These are phyloP conservation scores for Cerceris ruficornis DNA, from an alignment of 2,888 invertebrate genomes.

Conservation along the genomic window DNA sequence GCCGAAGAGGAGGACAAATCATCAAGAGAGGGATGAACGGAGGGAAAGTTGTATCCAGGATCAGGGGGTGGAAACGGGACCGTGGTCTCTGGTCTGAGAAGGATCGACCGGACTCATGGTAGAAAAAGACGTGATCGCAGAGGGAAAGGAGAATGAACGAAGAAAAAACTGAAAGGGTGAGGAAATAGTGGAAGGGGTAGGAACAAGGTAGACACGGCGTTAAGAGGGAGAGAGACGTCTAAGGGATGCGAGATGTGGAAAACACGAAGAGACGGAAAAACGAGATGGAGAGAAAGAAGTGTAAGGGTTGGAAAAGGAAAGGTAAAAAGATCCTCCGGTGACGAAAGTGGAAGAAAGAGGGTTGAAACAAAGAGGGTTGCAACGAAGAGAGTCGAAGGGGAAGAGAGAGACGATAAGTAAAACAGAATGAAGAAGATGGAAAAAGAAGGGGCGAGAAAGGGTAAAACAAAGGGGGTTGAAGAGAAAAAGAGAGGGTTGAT, in stretches of 20 bases:
- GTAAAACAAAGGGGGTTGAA: background rate
- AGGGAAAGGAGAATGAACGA: too few relatives aligned
- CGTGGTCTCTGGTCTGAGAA: too few relatives aligned
- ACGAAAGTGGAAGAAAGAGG: conserved; percentile 3
- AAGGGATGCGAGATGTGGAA: background rate
- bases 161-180: background rate
- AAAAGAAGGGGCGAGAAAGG: background rate
- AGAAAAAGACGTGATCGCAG: too few relatives aligned
- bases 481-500: background rate
- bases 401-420: background rate
- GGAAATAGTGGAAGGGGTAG: background rate
- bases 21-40: conserved; percentile 9
- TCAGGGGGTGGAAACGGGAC: background rate
- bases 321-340: conserved; percentile 14
- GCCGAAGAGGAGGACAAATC: background rate
- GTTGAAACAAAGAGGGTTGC: conserved; percentile 7
- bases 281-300: conserved; percentile 8
- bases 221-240: background rate
- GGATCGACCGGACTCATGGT: too few relatives aligned
- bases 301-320: background rate
- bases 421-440: background rate
- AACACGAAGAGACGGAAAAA: background rate
- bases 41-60: conserved; percentile 29
- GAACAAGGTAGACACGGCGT: background rate
- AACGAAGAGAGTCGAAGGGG: conserved; percentile 2